phyloP scores from a whole-genome alignment of 2,888 invertebrate genomes.

The Malthinus seriepunctatus region DNA sequence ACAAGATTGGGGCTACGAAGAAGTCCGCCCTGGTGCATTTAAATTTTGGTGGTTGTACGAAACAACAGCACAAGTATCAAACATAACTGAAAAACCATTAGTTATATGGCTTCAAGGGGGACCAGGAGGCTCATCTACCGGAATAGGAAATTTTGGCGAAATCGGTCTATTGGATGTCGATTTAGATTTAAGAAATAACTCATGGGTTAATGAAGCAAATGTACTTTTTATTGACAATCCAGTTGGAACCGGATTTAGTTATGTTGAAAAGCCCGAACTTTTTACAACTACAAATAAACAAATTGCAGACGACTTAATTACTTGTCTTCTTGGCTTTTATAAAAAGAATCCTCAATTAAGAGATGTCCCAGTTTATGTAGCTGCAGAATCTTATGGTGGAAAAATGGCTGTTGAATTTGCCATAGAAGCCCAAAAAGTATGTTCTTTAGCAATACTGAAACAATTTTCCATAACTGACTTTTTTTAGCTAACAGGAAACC shows the following conservation, averaged over 20 bases:
- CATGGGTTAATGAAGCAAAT: conserved; percentile 82
- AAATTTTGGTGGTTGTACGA: conserved; percentile 91
- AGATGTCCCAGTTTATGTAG: conserved; percentile 61
- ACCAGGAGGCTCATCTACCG: conserved; percentile 63
- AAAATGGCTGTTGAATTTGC: conserved; percentile 57
- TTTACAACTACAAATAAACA: conserved; percentile 62
- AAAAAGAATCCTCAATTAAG: conserved; percentile 57
- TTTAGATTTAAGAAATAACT: conserved; percentile 68
- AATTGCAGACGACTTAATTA: conserved; percentile 63
- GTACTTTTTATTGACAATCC: conserved; percentile 87
- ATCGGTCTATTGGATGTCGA: conserved; percentile 71
- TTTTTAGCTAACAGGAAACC: conserved; percentile 31
- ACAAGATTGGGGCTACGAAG: conserved; percentile 76
- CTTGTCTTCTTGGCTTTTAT: conserved; percentile 57
- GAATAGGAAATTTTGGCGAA: conserved; percentile 85
- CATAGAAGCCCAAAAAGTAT: conserved; percentile 14
- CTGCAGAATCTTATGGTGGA: conserved; percentile 69
- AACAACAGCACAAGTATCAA: conserved; percentile 60
- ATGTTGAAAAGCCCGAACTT: conserved; percentile 61
- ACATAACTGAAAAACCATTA: conserved; percentile 70
- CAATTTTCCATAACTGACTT: background rate
- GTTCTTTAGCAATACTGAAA: background rate
- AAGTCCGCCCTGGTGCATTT: conserved; percentile 72
- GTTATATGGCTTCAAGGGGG: conserved; percentile 90
- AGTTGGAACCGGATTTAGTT: conserved; percentile 85